Conservation (phyloP, 1,140 invertebrate species). For the Diuraphis noxia region DNA sequence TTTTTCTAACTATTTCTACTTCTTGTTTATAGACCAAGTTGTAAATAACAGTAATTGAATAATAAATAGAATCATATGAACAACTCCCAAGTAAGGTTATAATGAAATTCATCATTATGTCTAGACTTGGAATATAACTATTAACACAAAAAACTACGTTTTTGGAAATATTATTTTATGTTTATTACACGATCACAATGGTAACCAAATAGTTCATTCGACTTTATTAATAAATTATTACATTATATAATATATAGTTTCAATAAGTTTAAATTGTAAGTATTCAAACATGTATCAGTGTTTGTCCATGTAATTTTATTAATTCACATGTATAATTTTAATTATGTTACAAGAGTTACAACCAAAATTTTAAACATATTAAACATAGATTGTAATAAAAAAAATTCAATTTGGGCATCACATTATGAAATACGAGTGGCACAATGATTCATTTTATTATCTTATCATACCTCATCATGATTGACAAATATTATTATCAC, state of each 20-base stretch:
- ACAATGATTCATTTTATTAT: constrained; percentile 11
- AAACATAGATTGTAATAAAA: background rate
- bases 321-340: background rate
- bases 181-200: constrained; percentile 16
- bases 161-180: background rate
- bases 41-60: background rate
- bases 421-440: constrained; percentile 24
- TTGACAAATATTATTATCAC: constrained; percentile 47
- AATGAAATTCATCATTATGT: background rate
- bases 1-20: background rate
- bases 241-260: background rate
- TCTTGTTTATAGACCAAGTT: background rate
- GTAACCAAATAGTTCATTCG: constrained; percentile 19
- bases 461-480: background rate
- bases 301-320: background rate
- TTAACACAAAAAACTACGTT: background rate
- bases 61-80: background rate
- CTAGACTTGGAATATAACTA: background rate
- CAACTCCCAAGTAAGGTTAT: background rate
- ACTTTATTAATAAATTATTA: background rate
- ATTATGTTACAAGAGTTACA: constrained; percentile 37
- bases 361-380: constrained; percentile 34
- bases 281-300: constrained; percentile 17
- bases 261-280: constrained; percentile 25
- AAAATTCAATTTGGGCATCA: constrained; percentile 24